Percentiles rank a stretch among this genome's conserved stretches.
phyloP scores from a whole-genome alignment of 2,113 vertebrate species.

The Dicerorhinus sumatrensis region DNA sequence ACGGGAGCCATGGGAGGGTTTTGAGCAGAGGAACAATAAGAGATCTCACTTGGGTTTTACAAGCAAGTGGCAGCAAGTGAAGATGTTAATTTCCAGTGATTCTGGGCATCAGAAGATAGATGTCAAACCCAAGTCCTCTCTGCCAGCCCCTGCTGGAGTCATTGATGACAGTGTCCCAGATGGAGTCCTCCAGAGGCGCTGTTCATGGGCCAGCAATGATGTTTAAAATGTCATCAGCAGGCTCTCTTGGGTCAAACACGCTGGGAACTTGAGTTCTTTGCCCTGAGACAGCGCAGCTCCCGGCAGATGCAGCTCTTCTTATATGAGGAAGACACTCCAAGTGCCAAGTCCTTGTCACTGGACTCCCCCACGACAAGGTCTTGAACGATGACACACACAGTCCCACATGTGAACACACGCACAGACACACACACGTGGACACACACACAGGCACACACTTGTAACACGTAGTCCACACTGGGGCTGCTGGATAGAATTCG shows the following conservation, averaged over 20 bases:
- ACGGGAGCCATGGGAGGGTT: rapidly evolving
- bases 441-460: background rate
- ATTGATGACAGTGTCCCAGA: background rate
- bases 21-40: background rate
- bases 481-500: rapidly evolving
- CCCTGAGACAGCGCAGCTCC: background rate
- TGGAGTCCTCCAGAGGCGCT: rapidly evolving
- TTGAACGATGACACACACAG: background rate
- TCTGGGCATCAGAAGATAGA: background rate
- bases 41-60: background rate
- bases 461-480: rapidly evolving
- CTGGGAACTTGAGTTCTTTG: background rate
- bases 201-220: rapidly evolving
- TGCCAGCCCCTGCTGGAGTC: background rate
- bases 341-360: background rate
- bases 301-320: rapidly evolving
- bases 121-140: background rate
- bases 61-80: background rate
- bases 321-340: background rate
- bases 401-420: background rate
- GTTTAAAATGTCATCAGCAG: background rate
- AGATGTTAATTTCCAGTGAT: background rate
- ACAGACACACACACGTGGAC: background rate
- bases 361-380: background rate
- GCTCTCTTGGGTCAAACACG: rapidly evolving